Conservation (phyloP, 2,888 invertebrate genomes). For the Hydrotaea cyrtoneurina region DNA sequence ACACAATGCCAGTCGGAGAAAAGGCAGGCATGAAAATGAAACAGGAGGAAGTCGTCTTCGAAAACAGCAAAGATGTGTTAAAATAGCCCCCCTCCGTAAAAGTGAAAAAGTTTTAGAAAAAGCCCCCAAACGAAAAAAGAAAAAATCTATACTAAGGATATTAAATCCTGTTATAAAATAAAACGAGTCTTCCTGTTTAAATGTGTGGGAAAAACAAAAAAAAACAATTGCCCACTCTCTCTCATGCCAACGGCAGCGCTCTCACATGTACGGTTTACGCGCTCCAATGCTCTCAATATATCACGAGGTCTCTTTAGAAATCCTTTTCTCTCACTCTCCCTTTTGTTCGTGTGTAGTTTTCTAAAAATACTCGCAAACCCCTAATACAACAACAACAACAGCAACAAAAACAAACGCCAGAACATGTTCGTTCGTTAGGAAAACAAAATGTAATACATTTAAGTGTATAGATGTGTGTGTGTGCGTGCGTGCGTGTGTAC, state of each 20-base stretch:
- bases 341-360: constrained; percentile 18
- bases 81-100: background rate
- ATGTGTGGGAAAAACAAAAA: constrained; percentile 43
- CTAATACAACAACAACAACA: constrained; percentile 28
- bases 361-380: constrained; percentile 32
- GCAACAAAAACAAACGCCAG: background rate
- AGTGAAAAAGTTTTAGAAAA: too few species aligned
- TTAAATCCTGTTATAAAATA: constrained; percentile 67
- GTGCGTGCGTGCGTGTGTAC: background rate
- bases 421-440: background rate
- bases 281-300: constrained; percentile 13
- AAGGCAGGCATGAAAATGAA: background rate
- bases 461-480: background rate
- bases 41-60: background rate
- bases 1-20: background rate
- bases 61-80: background rate
- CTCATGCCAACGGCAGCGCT: constrained; percentile 44
- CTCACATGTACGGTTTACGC: constrained; percentile 17
- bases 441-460: constrained; percentile 36
- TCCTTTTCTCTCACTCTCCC: constrained; percentile 24
- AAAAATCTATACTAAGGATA: constrained; percentile 67
- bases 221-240: constrained; percentile 63
- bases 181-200: constrained; percentile 67
- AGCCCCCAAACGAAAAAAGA: constrained; percentile 12
- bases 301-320: background rate